Conservation (phyloP, 2,888 invertebrate genomes). For the Entomobrya multifasciata region DNA sequence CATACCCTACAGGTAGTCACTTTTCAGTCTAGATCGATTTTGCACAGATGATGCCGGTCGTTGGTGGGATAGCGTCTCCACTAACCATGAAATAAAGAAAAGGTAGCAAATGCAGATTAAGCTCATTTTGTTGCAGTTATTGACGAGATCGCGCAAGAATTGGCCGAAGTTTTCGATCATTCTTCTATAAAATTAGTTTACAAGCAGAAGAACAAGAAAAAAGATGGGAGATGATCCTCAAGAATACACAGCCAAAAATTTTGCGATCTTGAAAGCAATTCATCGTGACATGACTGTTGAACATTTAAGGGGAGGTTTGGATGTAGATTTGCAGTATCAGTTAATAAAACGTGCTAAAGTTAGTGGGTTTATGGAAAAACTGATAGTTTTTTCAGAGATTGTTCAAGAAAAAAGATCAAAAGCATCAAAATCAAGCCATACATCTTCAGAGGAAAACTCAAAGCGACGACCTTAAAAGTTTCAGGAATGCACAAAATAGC, state of each 20-base stretch:
- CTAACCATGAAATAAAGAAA: not conserved
- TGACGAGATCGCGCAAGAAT: not conserved
- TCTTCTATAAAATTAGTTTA: not conserved
- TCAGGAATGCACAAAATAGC: too few species aligned
- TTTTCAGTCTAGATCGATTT: not conserved
- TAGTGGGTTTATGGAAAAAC: not conserved
- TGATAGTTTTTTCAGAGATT: not conserved
- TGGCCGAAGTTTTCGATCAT: slow-evolving; percentile 24
- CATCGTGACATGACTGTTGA: not conserved
- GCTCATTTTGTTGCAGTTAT: not conserved
- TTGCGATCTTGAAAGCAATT: not conserved
- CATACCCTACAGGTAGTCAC: not conserved
- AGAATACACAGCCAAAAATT: not conserved
- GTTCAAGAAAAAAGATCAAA: not conserved
- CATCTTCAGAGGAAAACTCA: not conserved
- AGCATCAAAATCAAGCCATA: not conserved
- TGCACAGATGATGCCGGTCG: not conserved
- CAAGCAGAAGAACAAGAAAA: not conserved
- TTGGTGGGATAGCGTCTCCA: not conserved
- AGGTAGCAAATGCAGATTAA: not conserved
- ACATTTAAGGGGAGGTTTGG: not conserved
- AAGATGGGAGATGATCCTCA: not conserved
- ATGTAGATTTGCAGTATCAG: not conserved
- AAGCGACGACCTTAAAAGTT: too few species aligned
- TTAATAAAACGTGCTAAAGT: not conserved